Base-by-base conservation (phyloP, 2,888 invertebrate genomes). In the Drosophila recens region DNA sequence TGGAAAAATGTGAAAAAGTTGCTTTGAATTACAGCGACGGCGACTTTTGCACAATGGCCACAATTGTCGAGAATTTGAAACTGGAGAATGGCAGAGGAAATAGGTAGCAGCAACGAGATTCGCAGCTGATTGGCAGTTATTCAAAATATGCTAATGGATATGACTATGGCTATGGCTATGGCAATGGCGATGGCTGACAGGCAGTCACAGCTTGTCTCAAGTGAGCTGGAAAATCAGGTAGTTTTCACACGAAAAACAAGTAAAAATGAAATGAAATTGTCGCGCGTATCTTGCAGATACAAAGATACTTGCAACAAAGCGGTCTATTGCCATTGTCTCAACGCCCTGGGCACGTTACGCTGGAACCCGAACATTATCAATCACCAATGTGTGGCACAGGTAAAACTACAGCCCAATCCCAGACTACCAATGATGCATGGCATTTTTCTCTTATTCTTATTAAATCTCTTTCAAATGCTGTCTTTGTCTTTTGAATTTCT, bases 121-220 rank as follows among this genome's bases (percentile, higher is more conserved):
- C 81, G 79, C 73, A 81, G 82, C 82, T 87, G 89, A 87, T 87
- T 89, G 84, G 71, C 71, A 73, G 80, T 65, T 79, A 80, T 79
- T 79, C 72, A 80, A 76, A 80, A 76, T 79, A 79, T 80, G 78
- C 78, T 64, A 76, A 78, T 78, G 72, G 45, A 56, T 30, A 61
- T n/a, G 20, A 30, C 30, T 30, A 30, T 8, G 2, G 30, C 30
- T 2, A 30, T 8, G 2, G 30, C 30, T 2, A 30, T 30, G 45
- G 17, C 49, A 10, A 27, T 27, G 27, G 27, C 6, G 27, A 27
- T 27, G 45, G 17, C 49, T 17, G 11, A n/a, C 45, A 36, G 33
- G 48, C 48, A 15, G 38, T 36, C 58, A 46, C 51, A 65, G 67
- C 61, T 67, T 72, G 72, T 20, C 65, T 66, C 64, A 67, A 72